Evolutionary conservation across 1,140 invertebrate genomes (phyloP).

Genomic region (Thaumetopoea pityocampa): DNA sequence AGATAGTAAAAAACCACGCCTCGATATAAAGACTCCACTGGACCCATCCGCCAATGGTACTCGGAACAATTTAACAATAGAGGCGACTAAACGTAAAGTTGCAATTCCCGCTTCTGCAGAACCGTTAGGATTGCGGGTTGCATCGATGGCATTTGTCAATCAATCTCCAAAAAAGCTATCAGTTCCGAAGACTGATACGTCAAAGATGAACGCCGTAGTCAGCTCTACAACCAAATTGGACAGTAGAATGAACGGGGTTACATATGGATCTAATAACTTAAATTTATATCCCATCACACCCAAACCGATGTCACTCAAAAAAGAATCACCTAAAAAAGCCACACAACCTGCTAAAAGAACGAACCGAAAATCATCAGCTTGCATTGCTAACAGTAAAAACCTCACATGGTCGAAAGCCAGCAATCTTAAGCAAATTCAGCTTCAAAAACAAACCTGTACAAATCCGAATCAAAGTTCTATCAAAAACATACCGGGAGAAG

Average conservation of each 20-base stretch:
- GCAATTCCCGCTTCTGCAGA: constrained; percentile 46
- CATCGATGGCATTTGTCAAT: constrained; percentile 36
- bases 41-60: constrained; percentile 60
- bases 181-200: constrained; percentile 34
- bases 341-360: constrained; percentile 45
- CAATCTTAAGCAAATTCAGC: constrained; percentile 64
- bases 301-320: constrained; percentile 39
- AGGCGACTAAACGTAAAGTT: constrained; percentile 39
- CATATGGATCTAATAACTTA: constrained; percentile 62
- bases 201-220: constrained; percentile 49
- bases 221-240: constrained; percentile 65
- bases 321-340: constrained; percentile 46
- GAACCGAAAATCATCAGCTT: constrained; percentile 66
- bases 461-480: constrained; percentile 38
- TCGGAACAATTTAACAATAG: constrained; percentile 28
- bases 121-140: constrained; percentile 36
- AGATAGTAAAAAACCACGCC: constrained; percentile 42
- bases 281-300: constrained; percentile 41
- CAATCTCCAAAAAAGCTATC: constrained; percentile 43
- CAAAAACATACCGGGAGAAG: constrained; percentile 39
- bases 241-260: constrained; percentile 65
- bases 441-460: constrained; percentile 61
- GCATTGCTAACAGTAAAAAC: constrained; percentile 69
- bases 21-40: constrained; percentile 32
- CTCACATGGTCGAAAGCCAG: constrained; percentile 70